Conservation (phyloP, 2,797 vertebrate species). For the Xerus rutilus region DNA sequence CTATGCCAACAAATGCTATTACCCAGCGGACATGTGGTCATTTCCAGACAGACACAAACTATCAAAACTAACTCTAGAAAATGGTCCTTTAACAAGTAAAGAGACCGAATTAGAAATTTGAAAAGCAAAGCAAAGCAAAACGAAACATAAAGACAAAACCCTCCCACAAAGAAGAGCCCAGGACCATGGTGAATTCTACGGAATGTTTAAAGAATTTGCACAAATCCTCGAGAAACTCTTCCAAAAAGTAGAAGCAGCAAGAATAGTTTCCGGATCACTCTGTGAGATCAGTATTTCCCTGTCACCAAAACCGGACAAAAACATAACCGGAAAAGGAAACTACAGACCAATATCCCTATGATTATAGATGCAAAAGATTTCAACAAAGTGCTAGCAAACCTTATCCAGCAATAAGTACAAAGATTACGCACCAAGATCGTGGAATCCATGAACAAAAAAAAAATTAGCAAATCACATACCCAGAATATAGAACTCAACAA, state of each 20-base stretch:
- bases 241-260: background rate
- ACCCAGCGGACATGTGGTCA: background rate
- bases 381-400: background rate
- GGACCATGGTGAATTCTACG: background rate
- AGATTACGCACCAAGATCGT: background rate
- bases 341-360: background rate
- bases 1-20: background rate
- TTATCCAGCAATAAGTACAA: background rate
- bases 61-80: background rate
- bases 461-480: background rate
- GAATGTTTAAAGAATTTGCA: background rate
- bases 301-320: background rate
- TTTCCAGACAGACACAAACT: background rate
- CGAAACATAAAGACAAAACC: too few species aligned
- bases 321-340: background rate
- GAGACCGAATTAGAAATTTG: background rate
- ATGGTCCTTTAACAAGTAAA: background rate
- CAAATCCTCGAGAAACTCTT: background rate
- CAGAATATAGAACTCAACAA: background rate
- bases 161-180: background rate
- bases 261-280: background rate
- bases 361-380: background rate
- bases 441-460: background rate
- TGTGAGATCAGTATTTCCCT: background rate
- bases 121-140: background rate